phyloP scores from a whole-genome alignment of 2,797 vertebrate species.

The Pangasius larnaudii region DNA sequence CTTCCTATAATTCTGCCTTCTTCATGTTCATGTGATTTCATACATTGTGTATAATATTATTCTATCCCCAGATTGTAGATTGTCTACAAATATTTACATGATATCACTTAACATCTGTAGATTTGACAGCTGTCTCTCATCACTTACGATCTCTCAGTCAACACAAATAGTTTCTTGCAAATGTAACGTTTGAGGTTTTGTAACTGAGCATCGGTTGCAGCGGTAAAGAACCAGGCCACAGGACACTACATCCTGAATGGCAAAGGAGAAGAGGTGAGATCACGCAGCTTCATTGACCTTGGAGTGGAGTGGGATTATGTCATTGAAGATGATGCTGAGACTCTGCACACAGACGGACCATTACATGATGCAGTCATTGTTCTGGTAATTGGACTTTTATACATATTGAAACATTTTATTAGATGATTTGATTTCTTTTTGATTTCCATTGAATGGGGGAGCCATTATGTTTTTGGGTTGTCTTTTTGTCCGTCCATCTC shows the following conservation, averaged over 20 bases:
- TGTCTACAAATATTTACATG: not conserved
- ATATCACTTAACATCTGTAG: not conserved
- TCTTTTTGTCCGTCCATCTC: not conserved
- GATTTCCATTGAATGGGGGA: not conserved
- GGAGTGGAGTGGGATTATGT: conserved; percentile 96
- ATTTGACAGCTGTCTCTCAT: not conserved
- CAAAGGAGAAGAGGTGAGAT: conserved; percentile 87
- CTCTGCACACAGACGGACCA: conserved; percentile 91
- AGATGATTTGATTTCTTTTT: not conserved
- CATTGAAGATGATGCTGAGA: conserved; percentile 86
- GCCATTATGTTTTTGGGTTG: not conserved
- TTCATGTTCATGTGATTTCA: too few species aligned
- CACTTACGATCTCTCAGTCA: not conserved
- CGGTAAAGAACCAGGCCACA: conserved; percentile 96
- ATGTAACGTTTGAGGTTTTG: conserved; percentile 16
- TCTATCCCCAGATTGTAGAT: not conserved
- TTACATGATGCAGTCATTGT: conserved; percentile 90
- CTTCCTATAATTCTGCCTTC: too few species aligned
- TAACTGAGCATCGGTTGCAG: conserved; percentile 74
- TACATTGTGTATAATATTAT: not conserved
- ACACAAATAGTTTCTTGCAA: not conserved
- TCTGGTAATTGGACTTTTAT: conserved; percentile 80
- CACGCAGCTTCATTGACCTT: conserved; percentile 90
- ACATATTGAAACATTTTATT: not conserved
- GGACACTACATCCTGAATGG: conserved; percentile 96